Evolutionary conservation across 1,140 invertebrate genomes (phyloP).

Genomic region (Oscheius sp.): DNA sequence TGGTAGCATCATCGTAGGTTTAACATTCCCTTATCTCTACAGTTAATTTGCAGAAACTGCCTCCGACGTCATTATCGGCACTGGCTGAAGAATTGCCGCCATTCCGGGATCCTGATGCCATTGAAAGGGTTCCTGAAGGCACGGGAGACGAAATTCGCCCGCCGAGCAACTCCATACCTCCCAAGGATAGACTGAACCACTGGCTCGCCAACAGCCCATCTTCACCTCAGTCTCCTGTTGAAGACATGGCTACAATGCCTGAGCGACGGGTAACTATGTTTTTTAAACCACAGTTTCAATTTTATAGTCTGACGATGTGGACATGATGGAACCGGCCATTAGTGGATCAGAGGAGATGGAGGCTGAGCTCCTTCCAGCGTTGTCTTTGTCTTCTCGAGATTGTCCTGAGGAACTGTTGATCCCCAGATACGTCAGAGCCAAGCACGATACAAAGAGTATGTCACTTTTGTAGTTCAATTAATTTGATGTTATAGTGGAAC

Average conservation of each 20-base stretch:
- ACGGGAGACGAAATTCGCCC: neutral
- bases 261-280: neutral
- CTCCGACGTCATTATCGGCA: neutral
- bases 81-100: neutral
- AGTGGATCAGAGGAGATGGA: conserved; percentile 7
- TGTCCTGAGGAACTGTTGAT: conserved; percentile 1
- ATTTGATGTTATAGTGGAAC: neutral
- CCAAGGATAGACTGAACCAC: neutral
- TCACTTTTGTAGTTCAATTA: neutral
- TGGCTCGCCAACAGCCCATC: neutral
- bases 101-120: neutral
- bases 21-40: too few species aligned
- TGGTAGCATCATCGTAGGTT: too few species aligned
- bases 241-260: neutral
- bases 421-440: conserved; percentile 1
- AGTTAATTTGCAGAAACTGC: too few species aligned
- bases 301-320: neutral
- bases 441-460: conserved; percentile 10
- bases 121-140: neutral
- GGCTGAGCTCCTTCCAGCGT: neutral
- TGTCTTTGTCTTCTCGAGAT: neutral
- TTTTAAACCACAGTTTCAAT: neutral
- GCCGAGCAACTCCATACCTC: neutral
- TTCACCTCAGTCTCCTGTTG: neutral
- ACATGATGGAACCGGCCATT: neutral